A percentile compares a stretch with the other conserved stretches of the same genome.
Evolutionary conservation across 2,888 invertebrate genomes (phyloP).

Genomic region (Agrochola lota): DNA sequence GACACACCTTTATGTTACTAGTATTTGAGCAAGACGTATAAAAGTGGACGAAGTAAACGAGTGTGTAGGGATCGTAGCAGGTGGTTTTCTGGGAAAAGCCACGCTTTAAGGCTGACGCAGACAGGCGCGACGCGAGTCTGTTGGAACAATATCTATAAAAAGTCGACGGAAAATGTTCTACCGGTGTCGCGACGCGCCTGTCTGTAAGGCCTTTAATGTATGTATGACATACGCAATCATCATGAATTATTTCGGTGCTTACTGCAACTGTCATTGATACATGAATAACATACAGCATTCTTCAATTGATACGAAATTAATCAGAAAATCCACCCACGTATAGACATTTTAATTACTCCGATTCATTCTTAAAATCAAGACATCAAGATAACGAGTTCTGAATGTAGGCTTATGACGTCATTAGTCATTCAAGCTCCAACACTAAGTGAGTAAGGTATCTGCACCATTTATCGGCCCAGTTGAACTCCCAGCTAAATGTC

Average conservation of each 20-base stretch:
- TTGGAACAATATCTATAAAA: too few relatives aligned
- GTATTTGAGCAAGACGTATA: too few relatives aligned
- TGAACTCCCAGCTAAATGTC: slow-evolving; percentile 80
- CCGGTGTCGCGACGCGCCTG: too few relatives aligned
- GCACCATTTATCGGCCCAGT: slow-evolving; percentile 82
- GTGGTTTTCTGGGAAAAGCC: not conserved
- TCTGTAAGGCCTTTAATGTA: too few relatives aligned
- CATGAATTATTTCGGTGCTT: slow-evolving; percentile 13
- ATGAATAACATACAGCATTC: slow-evolving; percentile 6
- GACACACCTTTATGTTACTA: too few relatives aligned
- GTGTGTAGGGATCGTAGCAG: too few relatives aligned
- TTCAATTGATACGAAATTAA: slow-evolving; percentile 16
- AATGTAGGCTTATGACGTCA: slow-evolving; percentile 70
- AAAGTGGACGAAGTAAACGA: not conserved
- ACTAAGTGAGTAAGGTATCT: slow-evolving; percentile 76
- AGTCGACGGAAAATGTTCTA: too few relatives aligned
- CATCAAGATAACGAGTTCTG: slow-evolving; percentile 40
- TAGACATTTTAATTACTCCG: slow-evolving; percentile 28
- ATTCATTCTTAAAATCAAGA: slow-evolving; percentile 41
- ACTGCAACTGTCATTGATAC: slow-evolving; percentile 21
- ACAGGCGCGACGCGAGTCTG: too few relatives aligned
- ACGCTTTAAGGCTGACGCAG: too few relatives aligned
- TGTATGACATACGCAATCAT: not conserved
- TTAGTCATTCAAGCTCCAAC: slow-evolving; percentile 73
- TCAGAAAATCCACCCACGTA: slow-evolving; percentile 15